phyloP scores from a whole-genome alignment of 2,797 vertebrate genomes.

The Hypotaenidia philippensis region DNA sequence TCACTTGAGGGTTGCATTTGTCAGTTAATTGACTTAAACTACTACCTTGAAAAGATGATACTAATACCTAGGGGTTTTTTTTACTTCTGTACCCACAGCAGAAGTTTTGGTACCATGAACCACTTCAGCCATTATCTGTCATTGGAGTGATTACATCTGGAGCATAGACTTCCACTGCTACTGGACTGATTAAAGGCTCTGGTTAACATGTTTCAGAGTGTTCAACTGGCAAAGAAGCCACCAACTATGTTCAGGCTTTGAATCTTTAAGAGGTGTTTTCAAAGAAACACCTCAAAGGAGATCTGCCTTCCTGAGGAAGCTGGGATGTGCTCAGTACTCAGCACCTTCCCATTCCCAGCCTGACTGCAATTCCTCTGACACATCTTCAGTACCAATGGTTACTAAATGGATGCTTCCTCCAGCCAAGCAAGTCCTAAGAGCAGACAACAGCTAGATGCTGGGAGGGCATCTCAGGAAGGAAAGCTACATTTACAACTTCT shows the following conservation, averaged over 20 bases:
- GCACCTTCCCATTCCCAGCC: neutral
- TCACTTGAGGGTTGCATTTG: constrained; percentile 8
- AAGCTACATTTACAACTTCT: neutral
- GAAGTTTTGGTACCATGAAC: neutral
- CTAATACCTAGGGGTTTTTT: neutral
- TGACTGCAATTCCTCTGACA: neutral
- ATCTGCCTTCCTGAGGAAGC: neutral
- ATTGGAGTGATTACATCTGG: neutral
- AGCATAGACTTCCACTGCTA: neutral
- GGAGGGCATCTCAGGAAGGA: neutral
- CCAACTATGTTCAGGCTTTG: neutral
- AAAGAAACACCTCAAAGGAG: neutral
- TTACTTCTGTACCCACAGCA: constrained; percentile 7
- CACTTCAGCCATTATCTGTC: neutral
- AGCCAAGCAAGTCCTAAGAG: neutral
- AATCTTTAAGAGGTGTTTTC: neutral
- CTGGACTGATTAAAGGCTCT: neutral
- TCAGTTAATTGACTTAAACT: constrained; percentile 29
- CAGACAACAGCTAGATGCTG: accelerated
- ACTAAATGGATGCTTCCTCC: neutral
- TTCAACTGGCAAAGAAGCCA: neutral
- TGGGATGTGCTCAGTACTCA: neutral
- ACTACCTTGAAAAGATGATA: neutral
- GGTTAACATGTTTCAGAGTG: neutral
- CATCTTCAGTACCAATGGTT: neutral